phyloP scores from a whole-genome alignment of 2,888 invertebrate genomes.

The Congeria kusceri region DNA sequence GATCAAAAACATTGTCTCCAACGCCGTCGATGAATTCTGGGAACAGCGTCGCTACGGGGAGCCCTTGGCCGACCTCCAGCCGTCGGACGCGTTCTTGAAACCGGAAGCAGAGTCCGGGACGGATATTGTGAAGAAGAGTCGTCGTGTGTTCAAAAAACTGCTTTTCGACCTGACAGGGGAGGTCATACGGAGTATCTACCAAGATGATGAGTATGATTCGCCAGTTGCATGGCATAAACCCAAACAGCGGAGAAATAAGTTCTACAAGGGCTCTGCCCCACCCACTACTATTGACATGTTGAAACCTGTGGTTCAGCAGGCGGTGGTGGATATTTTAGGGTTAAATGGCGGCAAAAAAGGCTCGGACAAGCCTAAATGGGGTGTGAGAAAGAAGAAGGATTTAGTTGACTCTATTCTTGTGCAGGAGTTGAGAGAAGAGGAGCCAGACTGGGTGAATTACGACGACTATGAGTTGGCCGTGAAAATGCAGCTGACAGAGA shows the following conservation, averaged over 20 bases:
- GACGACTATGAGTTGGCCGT: constrained; percentile 90
- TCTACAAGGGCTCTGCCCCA: constrained; percentile 75
- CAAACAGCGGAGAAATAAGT: constrained; percentile 77
- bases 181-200: constrained; percentile 82
- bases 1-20: constrained; percentile 71
- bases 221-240: constrained; percentile 87
- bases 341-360: constrained; percentile 73
- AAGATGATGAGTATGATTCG: constrained; percentile 75
- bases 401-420: constrained; percentile 91
- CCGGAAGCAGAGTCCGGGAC: constrained; percentile 61
- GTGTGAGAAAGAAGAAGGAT: constrained; percentile 86
- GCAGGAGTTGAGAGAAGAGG: constrained; percentile 90
- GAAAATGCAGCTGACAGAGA: constrained; percentile 87
- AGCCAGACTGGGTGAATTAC: constrained; percentile 91
- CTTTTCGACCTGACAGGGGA: constrained; percentile 84
- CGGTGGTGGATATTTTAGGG: constrained; percentile 77
- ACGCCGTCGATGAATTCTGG: constrained; percentile 82
- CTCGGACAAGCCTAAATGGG: constrained; percentile 78
- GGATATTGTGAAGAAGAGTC: constrained; percentile 74
- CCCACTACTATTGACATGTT: constrained; percentile 79
- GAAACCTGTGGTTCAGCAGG: constrained; percentile 77
- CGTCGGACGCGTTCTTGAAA: constrained; percentile 72
- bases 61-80: constrained; percentile 70
- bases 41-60: constrained; percentile 78
- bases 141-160: constrained; percentile 81